Evolutionary conservation across 2,888 invertebrate genomes (phyloP).

Genomic region (Luperina nickerlii): DNA sequence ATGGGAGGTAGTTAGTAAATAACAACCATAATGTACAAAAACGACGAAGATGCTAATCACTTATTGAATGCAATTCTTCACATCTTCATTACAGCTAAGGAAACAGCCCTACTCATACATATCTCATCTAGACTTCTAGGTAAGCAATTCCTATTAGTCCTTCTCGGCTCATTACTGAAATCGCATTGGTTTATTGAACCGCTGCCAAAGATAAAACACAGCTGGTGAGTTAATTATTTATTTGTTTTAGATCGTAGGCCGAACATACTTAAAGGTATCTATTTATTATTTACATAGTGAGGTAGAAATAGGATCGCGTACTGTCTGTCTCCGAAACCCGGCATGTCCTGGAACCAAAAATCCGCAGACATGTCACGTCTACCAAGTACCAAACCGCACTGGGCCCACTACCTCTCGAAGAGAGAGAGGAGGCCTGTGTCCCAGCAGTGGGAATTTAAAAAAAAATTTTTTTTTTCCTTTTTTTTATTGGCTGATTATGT

Average conservation of each 20-base stretch:
- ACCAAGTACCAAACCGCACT: neutral
- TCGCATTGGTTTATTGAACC: conserved; percentile 70
- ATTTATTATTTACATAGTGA: conserved; percentile 34
- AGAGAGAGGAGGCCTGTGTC: neutral
- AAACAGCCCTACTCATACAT: conserved; percentile 15
- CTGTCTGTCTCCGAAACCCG: neutral
- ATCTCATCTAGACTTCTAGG: conserved; percentile 25
- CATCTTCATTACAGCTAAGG: conserved; percentile 15
- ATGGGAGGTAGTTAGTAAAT: no score
- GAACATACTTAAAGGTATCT: conserved; percentile 18
- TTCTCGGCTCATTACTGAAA: conserved; percentile 65
- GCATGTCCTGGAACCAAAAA: neutral
- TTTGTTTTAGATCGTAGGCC: conserved; percentile 60
- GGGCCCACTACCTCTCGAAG: neutral
- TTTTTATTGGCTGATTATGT: neutral
- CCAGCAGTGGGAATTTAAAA: neutral
- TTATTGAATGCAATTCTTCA: no score
- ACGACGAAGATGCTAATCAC: no score
- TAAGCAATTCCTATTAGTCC: conserved; percentile 42
- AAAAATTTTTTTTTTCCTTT: no score
- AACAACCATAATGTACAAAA: no score
- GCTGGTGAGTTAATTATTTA: conserved; percentile 66
- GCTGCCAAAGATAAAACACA: conserved; percentile 72
- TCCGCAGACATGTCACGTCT: neutral
- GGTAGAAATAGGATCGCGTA: conserved; percentile 34